Base-by-base conservation (phyloP, 2,888 invertebrate genomes). In the Lepidonotus clava region DNA sequence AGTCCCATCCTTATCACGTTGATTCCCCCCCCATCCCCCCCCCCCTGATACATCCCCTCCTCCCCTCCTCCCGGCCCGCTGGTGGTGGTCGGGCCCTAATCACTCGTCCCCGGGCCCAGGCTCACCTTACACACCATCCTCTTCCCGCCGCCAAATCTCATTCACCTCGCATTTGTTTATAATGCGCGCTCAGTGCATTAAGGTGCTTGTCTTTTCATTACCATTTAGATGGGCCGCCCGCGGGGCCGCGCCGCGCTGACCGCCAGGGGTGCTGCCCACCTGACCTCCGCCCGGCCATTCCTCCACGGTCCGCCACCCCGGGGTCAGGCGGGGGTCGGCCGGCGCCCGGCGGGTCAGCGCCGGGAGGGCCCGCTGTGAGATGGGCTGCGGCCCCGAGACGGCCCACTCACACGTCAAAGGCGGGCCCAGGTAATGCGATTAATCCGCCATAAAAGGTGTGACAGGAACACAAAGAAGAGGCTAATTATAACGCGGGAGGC, bases 181-280 rank as follows among this genome's bases (percentile, higher is more conserved):
- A 71, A 71, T 71, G 71, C 71, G 80, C 80, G 46, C 46, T 80
- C 51, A 80, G 80, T 46, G 80, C 80, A 80, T 80, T 80, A 80
- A 46, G 41, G 41, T 51, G 46, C 80, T 80, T 80, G 80, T 80
- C 80, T 80, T 51, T 80, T 80, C 80, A 80, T 80, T 80, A 80
- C 80, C 80, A 80, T 80, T 46, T 80, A 80, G 80, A 80, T 80
- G 80, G 41, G 41, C 80, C 80, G 80, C 80, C 80, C 51, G 46
- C 46, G 80, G 80, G 80, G 80, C 71, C 38, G 71, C 18, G 38
- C 71, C 36, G 14, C 34, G n/a, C 38, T 21, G 18, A 14, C 36
- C 71, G 36, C 36, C 34, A 38, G 38, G 36, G 46, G 46, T 18
- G 46, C 8, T 18, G 46, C 8, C 46, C 46, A 18, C 38, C 36